A percentile compares a stretch with the other conserved stretches of the same genome.
Conservation (phyloP, 2,797 vertebrate species). For the Mormyrus proboscirostris region DNA sequence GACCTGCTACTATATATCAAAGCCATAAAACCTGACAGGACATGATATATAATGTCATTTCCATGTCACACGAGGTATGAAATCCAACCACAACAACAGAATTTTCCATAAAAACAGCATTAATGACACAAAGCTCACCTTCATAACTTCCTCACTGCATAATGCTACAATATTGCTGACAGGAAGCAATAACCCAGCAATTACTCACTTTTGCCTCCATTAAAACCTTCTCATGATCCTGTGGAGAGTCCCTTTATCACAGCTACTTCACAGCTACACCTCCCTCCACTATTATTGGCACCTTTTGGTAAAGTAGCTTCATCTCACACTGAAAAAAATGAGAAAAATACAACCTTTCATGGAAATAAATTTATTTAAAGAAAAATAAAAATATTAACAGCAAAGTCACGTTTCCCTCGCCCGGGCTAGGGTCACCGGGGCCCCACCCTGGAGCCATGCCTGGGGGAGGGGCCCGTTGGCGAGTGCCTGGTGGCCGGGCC, state of each 20-base stretch:
- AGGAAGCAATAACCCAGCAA: not conserved
- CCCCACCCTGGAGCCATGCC: too few species aligned
- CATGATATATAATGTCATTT: not conserved
- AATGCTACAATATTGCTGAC: not conserved
- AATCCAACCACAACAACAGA: not conserved
- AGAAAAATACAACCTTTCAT: too few species aligned
- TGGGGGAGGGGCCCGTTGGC: too few species aligned
- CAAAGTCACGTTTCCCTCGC: too few species aligned
- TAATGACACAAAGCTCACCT: not conserved
- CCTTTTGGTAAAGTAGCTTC: too few species aligned
- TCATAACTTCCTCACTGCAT: not conserved
- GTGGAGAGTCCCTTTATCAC: not conserved
- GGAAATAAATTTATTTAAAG: too few species aligned
- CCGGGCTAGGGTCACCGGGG: too few species aligned
- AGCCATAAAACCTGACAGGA: not conserved
- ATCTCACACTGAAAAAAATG: too few species aligned
- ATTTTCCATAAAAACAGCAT: not conserved
- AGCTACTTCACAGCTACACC: not conserved
- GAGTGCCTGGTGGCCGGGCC: too few species aligned
- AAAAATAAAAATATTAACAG: too few species aligned
- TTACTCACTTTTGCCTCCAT: not conserved
- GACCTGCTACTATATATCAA: not conserved
- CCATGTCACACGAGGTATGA: not conserved
- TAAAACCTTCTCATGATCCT: not conserved
- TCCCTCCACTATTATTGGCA: too few species aligned